phyloP scores from a whole-genome alignment of 2,888 invertebrate species.

The Synanthedon formicaeformis region DNA sequence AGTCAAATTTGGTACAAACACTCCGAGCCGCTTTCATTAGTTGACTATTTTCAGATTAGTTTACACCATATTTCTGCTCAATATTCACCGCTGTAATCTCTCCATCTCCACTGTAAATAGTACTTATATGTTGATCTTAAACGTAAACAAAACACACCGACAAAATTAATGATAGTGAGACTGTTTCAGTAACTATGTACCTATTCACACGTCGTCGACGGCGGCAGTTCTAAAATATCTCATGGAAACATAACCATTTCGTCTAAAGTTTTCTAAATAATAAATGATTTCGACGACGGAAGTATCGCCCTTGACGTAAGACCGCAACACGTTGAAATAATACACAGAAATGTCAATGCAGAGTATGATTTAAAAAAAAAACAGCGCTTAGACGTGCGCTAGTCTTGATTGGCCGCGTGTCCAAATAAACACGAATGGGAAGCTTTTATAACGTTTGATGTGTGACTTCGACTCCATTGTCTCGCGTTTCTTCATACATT shows the following conservation, averaged over 20 bases:
- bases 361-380: conserved; percentile 27
- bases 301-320: conserved; percentile 42
- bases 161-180: conserved; percentile 44
- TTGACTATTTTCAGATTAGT: no score
- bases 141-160: conserved; percentile 38
- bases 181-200: conserved; percentile 6
- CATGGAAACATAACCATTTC: conserved; percentile 31
- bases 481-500: conserved; percentile 4
- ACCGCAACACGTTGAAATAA: conserved; percentile 22
- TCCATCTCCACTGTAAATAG: conserved; percentile 45
- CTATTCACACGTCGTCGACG: conserved; percentile 12
- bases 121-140: conserved; percentile 42
- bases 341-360: conserved; percentile 36
- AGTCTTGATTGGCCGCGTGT: conserved; percentile 23
- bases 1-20: no score
- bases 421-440: conserved; percentile 40
- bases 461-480: conserved; percentile 5
- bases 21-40: no score
- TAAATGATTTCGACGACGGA: conserved; percentile 44
- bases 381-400: conserved; percentile 27
- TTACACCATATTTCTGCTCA: background rate
- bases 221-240: conserved; percentile 48
- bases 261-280: conserved; percentile 50
- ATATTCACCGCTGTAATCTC: conserved; percentile 14
- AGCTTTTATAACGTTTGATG: conserved; percentile 17